Evolutionary conservation across 1,140 invertebrate genomes (phyloP), one percentile per base, ranked within the genome.

Genomic region (Akabosia matsudoensis): DNA sequence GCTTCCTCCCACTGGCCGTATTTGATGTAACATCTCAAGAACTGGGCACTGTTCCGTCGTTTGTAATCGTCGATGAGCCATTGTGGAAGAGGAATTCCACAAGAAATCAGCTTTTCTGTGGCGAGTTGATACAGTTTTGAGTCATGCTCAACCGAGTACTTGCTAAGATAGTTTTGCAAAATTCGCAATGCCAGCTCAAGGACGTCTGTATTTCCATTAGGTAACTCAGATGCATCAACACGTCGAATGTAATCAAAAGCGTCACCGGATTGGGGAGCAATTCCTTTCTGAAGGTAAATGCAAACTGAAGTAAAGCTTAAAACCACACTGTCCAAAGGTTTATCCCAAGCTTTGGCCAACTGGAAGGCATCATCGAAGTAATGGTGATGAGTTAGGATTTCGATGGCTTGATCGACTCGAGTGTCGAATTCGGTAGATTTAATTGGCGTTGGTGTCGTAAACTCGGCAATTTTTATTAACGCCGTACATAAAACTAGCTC

Each of bases 11-110:
- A 81, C 18, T 77, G 71, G 24, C 77, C 78, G 70, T 72, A 81
- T 2, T 75, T 70, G 26, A 81, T 34, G 70, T 77, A 79, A 51
- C 78, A 81, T 28, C 30, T 64, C 22, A 81, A 72, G 14, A 81
- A 45, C 72, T 81, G 51, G 16, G 33, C 54, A 1, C 24, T 31
- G 51, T 81, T 79, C 26, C 73, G 37, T 70, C 76, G 79, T 76
- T 79, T 78, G 64, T 78, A 81, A n/a, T 78, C 78, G 1, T 78
- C 78, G 1, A 79, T 51, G 4, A 81, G 51, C 80, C 80, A 81
- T 18, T 64, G 67, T 3, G 80, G 80, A 13, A 79, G 26, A 4
- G 70, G 7, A 10, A 79, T 51, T 3, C 70, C 33, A 54, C 73
- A 45, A 10, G 51, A 30, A 1, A 81, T 33, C 0, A 81, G 33